Base-by-base conservation (phyloP, 2,113 vertebrate species). In the Megaceryle maxima region DNA sequence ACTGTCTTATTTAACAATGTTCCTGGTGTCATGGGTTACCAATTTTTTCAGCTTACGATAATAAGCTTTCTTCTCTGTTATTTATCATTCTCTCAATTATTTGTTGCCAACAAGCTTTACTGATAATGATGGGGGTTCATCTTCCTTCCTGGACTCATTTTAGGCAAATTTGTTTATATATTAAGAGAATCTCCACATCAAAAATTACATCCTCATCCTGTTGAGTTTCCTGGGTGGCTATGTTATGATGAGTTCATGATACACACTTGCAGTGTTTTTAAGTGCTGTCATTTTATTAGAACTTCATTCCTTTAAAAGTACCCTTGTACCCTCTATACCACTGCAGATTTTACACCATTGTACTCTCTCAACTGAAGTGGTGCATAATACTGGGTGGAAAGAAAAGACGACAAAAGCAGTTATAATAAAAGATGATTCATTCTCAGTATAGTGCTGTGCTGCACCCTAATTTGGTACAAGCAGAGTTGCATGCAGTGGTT, bases 391-490 rank as follows among this genome's bases (percentile, higher is more conserved):
- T 66, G 44, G 12, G 7, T 77, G 59, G 77, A 73, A 70, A 60
- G 64, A 64, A 51, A 90, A 87, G 26, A 53, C 1, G 4, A 57
- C 44, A 79, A 24, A 57, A 50, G 13, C 51, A 44, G 11, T 57
- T 44, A 1, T 37, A 59, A 26, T 51, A 37, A 86, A 68, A 81
- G 44, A 4, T 57, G 37, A 4, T 35, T 90, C 2, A 2, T 84
- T 48, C 33, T 51, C 78, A 66, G 35, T 39, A 2, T 9, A 11
- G 18, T 28, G 13, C 31, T 87, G 2, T 0, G 2, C 22, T 16
- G 56, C 37, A 59, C 55, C 39, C 26, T 75, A 46, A 24, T 90
- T 37, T 48, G 46, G 16, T 62, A 48, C 41, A 70, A 63, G 39
- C 5, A 17, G 24, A 29, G 37, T 39, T 39, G 59, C 26, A 6